Conservation (phyloP, 2,113 vertebrate genomes). For the Passer domesticus region DNA sequence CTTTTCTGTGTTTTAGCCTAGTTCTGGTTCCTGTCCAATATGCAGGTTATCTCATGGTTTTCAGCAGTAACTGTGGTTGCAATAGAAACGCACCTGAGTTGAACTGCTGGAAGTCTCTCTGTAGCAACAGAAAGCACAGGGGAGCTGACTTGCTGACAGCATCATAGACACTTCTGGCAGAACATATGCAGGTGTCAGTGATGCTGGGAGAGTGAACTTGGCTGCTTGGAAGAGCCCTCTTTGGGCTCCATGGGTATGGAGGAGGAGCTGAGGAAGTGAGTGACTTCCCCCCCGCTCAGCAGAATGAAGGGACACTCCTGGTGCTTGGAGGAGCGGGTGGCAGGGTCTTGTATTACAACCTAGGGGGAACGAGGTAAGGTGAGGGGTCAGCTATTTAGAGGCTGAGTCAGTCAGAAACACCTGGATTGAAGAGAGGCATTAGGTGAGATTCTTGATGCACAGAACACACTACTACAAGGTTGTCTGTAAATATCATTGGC, state of each 20-base stretch:
- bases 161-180: background rate
- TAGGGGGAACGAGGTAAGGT: background rate
- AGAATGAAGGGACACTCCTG: background rate
- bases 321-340: background rate
- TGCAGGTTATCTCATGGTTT: background rate
- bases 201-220: background rate
- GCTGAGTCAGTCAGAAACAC: background rate
- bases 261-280: background rate
- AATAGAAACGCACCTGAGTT: background rate
- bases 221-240: background rate
- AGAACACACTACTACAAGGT: accelerated
- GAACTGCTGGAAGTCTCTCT: background rate
- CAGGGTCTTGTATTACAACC: accelerated
- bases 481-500: background rate
- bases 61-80: background rate
- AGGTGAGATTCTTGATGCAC: background rate
- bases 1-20: background rate
- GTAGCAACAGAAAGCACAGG: background rate
- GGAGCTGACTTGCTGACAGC: background rate
- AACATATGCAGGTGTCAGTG: background rate
- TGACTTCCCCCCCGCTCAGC: accelerated
- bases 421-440: background rate
- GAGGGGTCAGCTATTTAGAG: accelerated
- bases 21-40: background rate
- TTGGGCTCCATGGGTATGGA: background rate